Percentiles rank a stretch among this genome's conserved stretches.
These are phyloP conservation scores for Antheraea pernyi DNA, from an alignment of 1,140 invertebrate genomes.

Conservation along the genomic window DNA sequence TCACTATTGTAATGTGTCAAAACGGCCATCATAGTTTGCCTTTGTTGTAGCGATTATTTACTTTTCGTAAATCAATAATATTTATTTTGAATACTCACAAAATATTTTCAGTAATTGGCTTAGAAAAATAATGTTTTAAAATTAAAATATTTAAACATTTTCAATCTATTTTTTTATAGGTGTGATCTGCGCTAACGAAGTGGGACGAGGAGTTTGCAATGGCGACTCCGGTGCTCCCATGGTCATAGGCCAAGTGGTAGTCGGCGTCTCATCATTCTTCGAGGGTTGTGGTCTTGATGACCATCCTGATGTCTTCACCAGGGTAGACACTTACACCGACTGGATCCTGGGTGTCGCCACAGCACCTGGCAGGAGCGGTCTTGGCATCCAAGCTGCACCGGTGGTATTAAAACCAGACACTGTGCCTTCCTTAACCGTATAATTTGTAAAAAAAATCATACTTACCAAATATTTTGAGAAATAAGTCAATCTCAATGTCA, in stretches of 20 bases:
- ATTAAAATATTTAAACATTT: no score
- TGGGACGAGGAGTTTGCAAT: constrained; percentile 36
- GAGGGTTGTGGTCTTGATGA: constrained; percentile 32
- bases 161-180: constrained; percentile 29
- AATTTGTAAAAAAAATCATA: no score
- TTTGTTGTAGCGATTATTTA: no score
- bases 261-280: constrained; percentile 46
- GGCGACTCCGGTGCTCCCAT: constrained; percentile 57
- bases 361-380: neutral
- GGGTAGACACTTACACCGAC: constrained; percentile 44
- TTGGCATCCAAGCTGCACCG: neutral
- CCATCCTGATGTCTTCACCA: constrained; percentile 51
- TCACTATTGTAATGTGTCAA: no score
- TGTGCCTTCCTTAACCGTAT: no score
- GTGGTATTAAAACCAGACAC: neutral
- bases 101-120: no score
- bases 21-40: no score
- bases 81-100: no score
- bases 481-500: constrained; percentile 8
- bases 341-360: constrained; percentile 42
- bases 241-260: constrained; percentile 36
- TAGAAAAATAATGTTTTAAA: no score
- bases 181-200: constrained; percentile 41
- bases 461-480: neutral
- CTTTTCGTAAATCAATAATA: no score